Evolutionary conservation across 2,797 vertebrate species (phyloP).

Genomic region (Spondyliosoma cantharus): DNA sequence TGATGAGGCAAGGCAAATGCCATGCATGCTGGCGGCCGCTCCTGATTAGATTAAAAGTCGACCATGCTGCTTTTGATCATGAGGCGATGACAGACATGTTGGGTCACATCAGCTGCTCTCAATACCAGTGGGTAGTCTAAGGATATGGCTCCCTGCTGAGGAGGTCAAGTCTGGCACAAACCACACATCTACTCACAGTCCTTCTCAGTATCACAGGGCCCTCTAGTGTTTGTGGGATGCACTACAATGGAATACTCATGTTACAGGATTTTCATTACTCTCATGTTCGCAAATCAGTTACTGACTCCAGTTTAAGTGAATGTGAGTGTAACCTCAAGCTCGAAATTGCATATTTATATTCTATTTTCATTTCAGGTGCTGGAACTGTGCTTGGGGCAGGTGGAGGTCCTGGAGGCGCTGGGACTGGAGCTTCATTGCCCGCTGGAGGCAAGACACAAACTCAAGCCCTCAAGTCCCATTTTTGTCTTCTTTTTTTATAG

Average conservation of each 20-base stretch:
- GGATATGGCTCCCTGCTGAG: slow-evolving; percentile 24
- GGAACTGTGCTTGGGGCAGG: slow-evolving; percentile 60
- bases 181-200: slow-evolving; percentile 1
- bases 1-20: slow-evolving; percentile 75
- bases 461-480: neutral
- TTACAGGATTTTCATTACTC: neutral
- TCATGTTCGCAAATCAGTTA: slow-evolving; percentile 5
- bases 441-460: slow-evolving; percentile 68
- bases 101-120: slow-evolving; percentile 50
- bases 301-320: neutral
- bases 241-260: neutral
- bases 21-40: slow-evolving; percentile 61
- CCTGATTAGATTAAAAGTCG: slow-evolving; percentile 65
- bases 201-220: slow-evolving; percentile 28
- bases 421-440: slow-evolving; percentile 67
- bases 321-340: neutral
- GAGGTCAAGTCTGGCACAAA: slow-evolving; percentile 30
- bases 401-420: slow-evolving; percentile 65
- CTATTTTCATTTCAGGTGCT: slow-evolving; percentile 54
- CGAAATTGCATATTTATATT: slow-evolving; percentile 7
- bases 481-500: neutral
- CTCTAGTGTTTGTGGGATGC: slow-evolving; percentile 51
- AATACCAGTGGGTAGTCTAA: slow-evolving; percentile 22
- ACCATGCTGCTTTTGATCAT: slow-evolving; percentile 63
- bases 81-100: slow-evolving; percentile 58